These are phyloP conservation scores for Myoxocephalus aenaeus DNA, from an alignment of 2,797 vertebrate species.

Conservation along the genomic window DNA sequence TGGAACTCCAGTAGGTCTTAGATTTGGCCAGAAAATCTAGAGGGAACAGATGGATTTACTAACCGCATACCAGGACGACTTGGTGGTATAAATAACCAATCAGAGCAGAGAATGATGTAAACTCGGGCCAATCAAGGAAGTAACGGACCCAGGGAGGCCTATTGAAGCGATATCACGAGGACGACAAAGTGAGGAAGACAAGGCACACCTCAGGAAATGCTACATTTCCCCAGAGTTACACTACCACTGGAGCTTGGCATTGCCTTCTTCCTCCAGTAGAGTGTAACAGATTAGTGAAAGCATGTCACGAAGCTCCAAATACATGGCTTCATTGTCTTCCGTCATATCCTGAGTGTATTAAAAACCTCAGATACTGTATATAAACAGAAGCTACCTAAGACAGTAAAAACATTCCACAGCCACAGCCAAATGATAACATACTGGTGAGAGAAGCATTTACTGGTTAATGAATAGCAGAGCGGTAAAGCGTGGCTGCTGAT, in stretches of 20 bases:
- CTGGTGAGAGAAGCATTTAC: conserved; percentile 33
- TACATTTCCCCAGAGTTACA: conserved; percentile 41
- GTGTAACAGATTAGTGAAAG: conserved; percentile 7
- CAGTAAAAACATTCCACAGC: conserved; percentile 46
- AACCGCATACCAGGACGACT: conserved; percentile 50
- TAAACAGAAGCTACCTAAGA: conserved; percentile 29
- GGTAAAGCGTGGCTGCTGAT: not conserved
- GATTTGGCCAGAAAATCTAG: conserved; percentile 53
- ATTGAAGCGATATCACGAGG: conserved; percentile 58
- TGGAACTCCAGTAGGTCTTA: conserved; percentile 51
- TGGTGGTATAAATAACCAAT: conserved; percentile 53
- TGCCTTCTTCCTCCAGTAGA: conserved; percentile 21
- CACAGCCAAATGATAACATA: conserved; percentile 31
- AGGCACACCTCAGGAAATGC: conserved; percentile 51
- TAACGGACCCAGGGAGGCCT: conserved; percentile 20
- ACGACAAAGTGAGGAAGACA: conserved; percentile 57
- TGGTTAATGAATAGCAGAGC: conserved; percentile 28
- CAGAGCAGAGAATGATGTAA: conserved; percentile 31
- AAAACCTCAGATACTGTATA: conserved; percentile 14
- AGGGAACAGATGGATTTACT: conserved; percentile 66
- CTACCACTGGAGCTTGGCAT: conserved; percentile 34
- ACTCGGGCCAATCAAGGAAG: conserved; percentile 23
- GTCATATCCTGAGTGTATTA: conserved; percentile 13
- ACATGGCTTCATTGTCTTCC: conserved; percentile 11
- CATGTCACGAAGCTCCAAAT: not conserved